Percentiles rank a stretch among this genome's conserved stretches.
Conservation (phyloP, 2,797 vertebrate genomes). For the Channallabes apus region DNA sequence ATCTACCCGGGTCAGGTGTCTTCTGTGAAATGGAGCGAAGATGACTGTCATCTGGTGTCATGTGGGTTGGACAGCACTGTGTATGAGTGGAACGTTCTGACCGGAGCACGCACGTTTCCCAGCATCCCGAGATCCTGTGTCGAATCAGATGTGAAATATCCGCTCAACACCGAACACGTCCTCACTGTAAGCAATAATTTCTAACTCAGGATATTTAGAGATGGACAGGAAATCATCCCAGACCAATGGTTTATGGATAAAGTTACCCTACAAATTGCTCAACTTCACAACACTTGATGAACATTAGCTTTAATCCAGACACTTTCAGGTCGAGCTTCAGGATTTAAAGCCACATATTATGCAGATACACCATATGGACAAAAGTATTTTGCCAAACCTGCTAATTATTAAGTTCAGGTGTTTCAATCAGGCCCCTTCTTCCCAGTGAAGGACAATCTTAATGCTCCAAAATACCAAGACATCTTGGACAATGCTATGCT, state of each 20-base stretch:
- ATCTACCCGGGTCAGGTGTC: slow-evolving; percentile 71
- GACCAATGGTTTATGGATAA: background rate
- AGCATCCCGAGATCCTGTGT: slow-evolving; percentile 82
- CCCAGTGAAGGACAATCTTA: too few relatives aligned
- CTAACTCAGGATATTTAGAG: slow-evolving; percentile 87
- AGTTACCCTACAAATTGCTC: background rate
- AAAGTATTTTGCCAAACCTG: too few relatives aligned
- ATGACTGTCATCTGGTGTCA: slow-evolving; percentile 85
- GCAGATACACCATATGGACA: background rate
- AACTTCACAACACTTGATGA: background rate
- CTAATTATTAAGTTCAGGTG: too few relatives aligned
- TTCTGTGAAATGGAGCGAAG: slow-evolving; percentile 82
- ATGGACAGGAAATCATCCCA: slow-evolving; percentile 74
- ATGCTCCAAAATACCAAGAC: too few relatives aligned
- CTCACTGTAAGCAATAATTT: slow-evolving; percentile 89
- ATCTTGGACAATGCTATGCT: too few relatives aligned
- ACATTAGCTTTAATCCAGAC: background rate
- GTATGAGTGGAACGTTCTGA: slow-evolving; percentile 86
- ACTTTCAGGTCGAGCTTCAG: background rate
- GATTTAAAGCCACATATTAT: background rate
- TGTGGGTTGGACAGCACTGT: slow-evolving; percentile 89
- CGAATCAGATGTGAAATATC: slow-evolving; percentile 77
- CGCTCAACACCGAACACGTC: slow-evolving; percentile 78
- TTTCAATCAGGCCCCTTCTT: too few relatives aligned
- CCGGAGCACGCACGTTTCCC: slow-evolving; percentile 80